Base-by-base conservation (phyloP, 1,140 invertebrate species). In the Callitettix versicolor region DNA sequence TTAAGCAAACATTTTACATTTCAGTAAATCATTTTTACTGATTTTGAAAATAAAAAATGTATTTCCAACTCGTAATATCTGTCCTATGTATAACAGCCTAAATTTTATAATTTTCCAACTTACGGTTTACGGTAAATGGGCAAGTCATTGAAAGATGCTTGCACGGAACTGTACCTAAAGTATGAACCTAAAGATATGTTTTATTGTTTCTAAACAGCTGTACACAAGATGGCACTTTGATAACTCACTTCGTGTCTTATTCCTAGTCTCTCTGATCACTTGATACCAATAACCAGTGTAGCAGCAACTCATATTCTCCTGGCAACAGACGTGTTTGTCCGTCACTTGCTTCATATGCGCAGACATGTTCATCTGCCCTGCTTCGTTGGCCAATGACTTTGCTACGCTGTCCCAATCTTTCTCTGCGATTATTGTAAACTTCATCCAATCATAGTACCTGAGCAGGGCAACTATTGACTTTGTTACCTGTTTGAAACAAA, bases 401-500 rank as follows among this genome's bases (percentile, higher is more conserved):
- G 87, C 88, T 3, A 94, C 88, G 1, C 81, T 85, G 56, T 76
- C 76, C 82, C 83, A 90, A 0, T 78, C 71, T 49, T 84, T 80
- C 65, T 96, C 91, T 54, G 85, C 85, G n/a, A 98, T 76, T 43
- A 98, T 87, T 15, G 88, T 85, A 72, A 97, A 96, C 68, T 92
- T 93, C 55, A 84, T 82, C 94, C 94, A 98, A 61, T 86, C 83
- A 71, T 91, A 94, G 71, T 95, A 88, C 36, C 81, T 75, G 53
- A 98, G 71, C 43, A 97, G 71, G 0, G 93, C 82, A 64, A 96
- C 84, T 48, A 97, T 83, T 18, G 92, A 95, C 72, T 94, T 95
- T 26, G 91, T 92, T 20, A 95, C 90, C 80, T 90, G 68, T n/a
- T n/a, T n/a, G n/a, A n/a, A n/a, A n/a, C n/a, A n/a, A n/a, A n/a